Percentiles rank a stretch among this genome's conserved stretches.
phyloP scores from a whole-genome alignment of 2,113 vertebrate genomes.

The Zapus hudsonius region DNA sequence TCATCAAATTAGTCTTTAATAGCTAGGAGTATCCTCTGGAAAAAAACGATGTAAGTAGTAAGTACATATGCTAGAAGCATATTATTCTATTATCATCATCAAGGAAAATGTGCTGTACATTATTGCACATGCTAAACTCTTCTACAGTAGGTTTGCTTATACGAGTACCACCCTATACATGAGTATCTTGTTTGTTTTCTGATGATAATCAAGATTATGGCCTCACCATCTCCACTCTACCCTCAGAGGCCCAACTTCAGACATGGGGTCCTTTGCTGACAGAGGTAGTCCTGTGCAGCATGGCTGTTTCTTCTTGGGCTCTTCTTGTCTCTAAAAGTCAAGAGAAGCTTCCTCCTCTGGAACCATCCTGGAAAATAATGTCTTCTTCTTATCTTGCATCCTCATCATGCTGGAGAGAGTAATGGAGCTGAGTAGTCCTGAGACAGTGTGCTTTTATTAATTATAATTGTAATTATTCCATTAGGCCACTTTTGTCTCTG shows the following conservation, averaged over 20 bases:
- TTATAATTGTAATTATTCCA: constrained; percentile 75
- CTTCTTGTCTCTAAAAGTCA: neutral
- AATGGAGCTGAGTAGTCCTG: neutral
- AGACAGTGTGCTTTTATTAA: constrained; percentile 65
- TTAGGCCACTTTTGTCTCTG: constrained; percentile 51
- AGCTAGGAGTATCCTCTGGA: neutral
- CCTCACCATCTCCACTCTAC: neutral
- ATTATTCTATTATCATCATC: neutral
- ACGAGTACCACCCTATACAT: too few species aligned
- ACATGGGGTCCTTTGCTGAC: neutral
- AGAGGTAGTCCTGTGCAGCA: neutral
- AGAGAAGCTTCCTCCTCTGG: neutral
- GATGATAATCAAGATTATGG: neutral
- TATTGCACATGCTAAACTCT: neutral
- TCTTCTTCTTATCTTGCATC: neutral
- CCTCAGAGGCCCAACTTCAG: too few species aligned
- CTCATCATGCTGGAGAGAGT: constrained; percentile 22
- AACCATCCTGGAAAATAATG: constrained; percentile 9
- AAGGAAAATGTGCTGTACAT: neutral
- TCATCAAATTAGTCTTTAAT: neutral
- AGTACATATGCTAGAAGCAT: neutral
- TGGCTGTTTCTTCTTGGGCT: neutral
- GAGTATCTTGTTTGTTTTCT: neutral
- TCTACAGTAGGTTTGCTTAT: neutral
- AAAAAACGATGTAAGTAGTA: neutral